Conservation (phyloP, 2,888 invertebrate species). For the Amphipyra berbera region DNA sequence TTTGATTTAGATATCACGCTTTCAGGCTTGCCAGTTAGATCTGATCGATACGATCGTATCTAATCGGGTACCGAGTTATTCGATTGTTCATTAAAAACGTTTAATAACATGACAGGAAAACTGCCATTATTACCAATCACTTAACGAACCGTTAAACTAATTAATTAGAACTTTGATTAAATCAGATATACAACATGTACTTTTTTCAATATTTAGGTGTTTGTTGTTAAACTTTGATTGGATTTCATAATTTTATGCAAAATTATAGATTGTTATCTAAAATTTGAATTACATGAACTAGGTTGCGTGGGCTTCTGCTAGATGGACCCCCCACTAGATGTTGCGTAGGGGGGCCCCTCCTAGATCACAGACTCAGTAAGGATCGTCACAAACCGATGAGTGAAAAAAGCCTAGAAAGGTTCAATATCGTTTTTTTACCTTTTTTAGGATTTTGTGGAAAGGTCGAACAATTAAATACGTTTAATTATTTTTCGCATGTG, state of each 20-base stretch:
- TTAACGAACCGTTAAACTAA: constrained; percentile 41
- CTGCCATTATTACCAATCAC: constrained; percentile 52
- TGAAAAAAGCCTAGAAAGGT: no score
- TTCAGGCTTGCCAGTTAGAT: constrained; percentile 48
- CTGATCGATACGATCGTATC: constrained; percentile 45
- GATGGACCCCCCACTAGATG: constrained; percentile 27
- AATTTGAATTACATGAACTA: constrained; percentile 51
- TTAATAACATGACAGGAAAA: constrained; percentile 60
- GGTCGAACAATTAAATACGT: no score
- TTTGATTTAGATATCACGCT: constrained; percentile 73
- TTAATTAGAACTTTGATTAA: constrained; percentile 54
- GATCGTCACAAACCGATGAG: no score
- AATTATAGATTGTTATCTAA: constrained; percentile 53
- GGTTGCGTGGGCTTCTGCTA: constrained; percentile 45
- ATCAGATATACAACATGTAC: constrained; percentile 29
- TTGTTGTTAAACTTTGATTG: constrained; percentile 52
- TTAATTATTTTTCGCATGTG: no score
- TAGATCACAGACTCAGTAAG: constrained; percentile 9
- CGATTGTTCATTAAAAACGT: constrained; percentile 55
- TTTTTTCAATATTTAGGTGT: constrained; percentile 38
- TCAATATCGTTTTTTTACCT: no score
- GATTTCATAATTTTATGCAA: constrained; percentile 52
- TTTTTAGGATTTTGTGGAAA: no score
- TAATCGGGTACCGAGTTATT: constrained; percentile 29
- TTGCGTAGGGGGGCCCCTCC: constrained; percentile 36